Base-by-base conservation (phyloP, 2,888 invertebrate genomes). In the Molorchus minor region DNA sequence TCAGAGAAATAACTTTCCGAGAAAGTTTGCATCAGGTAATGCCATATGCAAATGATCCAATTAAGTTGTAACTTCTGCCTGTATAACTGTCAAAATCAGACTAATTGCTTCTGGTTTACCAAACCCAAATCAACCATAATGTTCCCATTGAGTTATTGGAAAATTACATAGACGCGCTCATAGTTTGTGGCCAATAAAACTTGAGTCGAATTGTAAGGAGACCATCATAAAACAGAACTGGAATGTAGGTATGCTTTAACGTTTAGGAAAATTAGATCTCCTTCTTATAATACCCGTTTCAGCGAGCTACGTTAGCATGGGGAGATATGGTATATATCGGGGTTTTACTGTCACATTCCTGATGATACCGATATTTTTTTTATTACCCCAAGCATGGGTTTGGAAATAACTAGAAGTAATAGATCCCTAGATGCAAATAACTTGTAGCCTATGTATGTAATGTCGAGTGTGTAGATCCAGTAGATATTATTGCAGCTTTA, bases 11-110 rank as follows among this genome's bases (percentile, higher is more conserved):
- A n/a, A n/a, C n/a, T n/a, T n/a, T n/a, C n/a, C n/a, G n/a, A n/a
- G n/a, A n/a, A n/a, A n/a, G n/a, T 56, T 47, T 10, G 15, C 20
- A 43, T 40, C 30, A 56, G 47, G 46, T 56, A 41, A 41, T 35
- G 46, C 41, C 40, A 41, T 47, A 56, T 47, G 56, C 45, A 47
- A 45, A 38, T 56, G 56, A 56, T 56, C 21, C 46, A 56, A 47
- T 56, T 41, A 56, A 36, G 41, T 56, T 56, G 17, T 21, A 21
- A 55, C 38, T 55, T 55, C 46, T n/a, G 29, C 56, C 41, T 47
- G 47, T 47, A 33, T 47, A 62, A 59, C 59, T 62, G 62, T 57
- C 62, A 62, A 62, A 56, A 57, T 62, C 59, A 59, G 62, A 62
- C 62, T 62, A 62, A 62, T 56, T 59, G 62, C 56, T 59, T 45